Evolutionary conservation across 1,140 invertebrate genomes (phyloP).

Genomic region (Holcopasites calliopsidis): DNA sequence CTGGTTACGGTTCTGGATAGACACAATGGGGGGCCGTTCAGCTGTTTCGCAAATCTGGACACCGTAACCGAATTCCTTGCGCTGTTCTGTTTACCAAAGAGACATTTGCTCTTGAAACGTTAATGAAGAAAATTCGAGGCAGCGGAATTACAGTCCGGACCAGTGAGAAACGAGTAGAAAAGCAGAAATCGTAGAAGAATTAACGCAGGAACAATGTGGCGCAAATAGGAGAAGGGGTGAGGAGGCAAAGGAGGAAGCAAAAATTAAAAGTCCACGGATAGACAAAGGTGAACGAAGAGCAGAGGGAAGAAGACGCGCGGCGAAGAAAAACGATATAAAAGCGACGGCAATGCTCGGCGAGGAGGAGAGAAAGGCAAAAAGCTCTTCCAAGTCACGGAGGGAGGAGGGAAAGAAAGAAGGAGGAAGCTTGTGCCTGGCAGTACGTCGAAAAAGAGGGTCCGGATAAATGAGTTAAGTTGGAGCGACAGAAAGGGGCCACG

Average conservation of each 20-base stretch:
- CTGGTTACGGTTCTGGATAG: background rate
- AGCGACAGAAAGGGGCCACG: slow-evolving; percentile 42
- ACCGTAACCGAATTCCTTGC: background rate
- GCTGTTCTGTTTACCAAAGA: background rate
- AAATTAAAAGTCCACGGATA: slow-evolving; percentile 22
- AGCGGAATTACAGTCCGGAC: too few species aligned
- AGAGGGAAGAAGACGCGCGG: background rate
- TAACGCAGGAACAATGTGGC: background rate
- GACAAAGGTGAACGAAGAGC: background rate
- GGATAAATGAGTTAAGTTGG: slow-evolving; percentile 61
- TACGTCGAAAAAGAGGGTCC: slow-evolving; percentile 55
- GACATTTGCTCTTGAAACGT: too few species aligned
- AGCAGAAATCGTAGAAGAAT: background rate
- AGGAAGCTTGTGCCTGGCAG: slow-evolving; percentile 56
- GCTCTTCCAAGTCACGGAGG: too few species aligned
- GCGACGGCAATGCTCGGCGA: too few species aligned
- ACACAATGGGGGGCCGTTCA: background rate
- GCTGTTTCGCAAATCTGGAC: too few species aligned
- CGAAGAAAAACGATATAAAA: background rate
- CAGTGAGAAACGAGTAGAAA: too few species aligned
- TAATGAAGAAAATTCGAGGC: too few species aligned
- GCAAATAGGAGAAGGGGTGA: background rate
- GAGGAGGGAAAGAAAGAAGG: background rate
- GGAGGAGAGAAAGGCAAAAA: background rate
- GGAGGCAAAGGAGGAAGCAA: background rate